Base-by-base conservation (phyloP, 2,113 vertebrate species). In the Polyodon spathula region DNA sequence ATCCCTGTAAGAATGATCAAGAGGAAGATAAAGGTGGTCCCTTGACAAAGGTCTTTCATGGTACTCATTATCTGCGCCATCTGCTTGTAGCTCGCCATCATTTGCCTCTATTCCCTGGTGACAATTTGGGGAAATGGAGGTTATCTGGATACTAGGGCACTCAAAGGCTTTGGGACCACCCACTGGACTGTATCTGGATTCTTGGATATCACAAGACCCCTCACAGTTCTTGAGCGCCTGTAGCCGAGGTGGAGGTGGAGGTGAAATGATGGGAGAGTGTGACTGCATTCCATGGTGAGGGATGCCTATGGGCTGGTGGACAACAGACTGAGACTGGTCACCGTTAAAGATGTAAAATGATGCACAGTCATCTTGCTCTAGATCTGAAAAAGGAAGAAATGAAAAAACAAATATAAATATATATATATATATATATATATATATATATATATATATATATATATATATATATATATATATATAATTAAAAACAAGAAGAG, bases 71-170 rank as follows among this genome's bases (percentile, higher is more conserved):
- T 95, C 93, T 66, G 88, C 82, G 64, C 92, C 90, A 62, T 93
- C 94, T 66, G 86, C 79, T 63, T 88, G 86, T 63, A 93, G 73
- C 58, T 90, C 87, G 62, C 88, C 84, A 73, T 93, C 91, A 56
- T 16, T 90, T 69, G 81, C 75, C 77, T 93, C 94, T 86, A 95
- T 87, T 67, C 92, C 95, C 79, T 96, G 95, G 73, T 94, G 95
- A 87, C 95, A 98, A 72, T 93, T 97, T 15, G 95, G 95, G 51
- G 95, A 98, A 76, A 98, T 98, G 4, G 95, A 97, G 64, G 95
- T 98, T 73, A 98, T 98, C 74, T 98, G 95, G 80, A 98, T 98
- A 76, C 95, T 98, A 58, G 95, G 95, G 68, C 95, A 98, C 72
- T 97, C 94, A 60, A 98, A 98, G 60, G 93, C 86, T 76, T 97